Base-by-base conservation (phyloP, 53 echinoderm and acorn worm genomes). In the Apostichopus leukothele region DNA sequence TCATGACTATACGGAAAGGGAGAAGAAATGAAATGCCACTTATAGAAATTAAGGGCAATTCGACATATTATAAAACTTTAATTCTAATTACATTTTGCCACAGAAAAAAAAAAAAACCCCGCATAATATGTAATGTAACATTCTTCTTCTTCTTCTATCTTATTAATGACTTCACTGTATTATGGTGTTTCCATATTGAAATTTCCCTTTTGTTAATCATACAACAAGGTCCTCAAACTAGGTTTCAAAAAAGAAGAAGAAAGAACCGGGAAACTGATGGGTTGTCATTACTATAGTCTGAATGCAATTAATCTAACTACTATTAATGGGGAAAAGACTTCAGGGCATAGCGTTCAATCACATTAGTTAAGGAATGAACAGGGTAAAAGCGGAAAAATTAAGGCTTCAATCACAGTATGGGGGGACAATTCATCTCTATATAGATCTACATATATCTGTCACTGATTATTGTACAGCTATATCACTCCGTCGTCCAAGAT, bases 1-100 rank as follows among this genome's bases (percentile, higher is more conserved):
- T 87, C 88, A 87, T 74, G 75, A 87, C 88, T 87, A 75, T 18
- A 53, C n/a, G n/a, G 23, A 25, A 26, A 18, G 67, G 1, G 63
- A 18, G 18, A 11, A 67, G 67, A 61, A 50, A 60, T 21, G 3
- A 61, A 50, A 77, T 77, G 77, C 1, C 57, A 57, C 57, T 57
- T 57, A 74, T 16, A 74, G 25, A 19, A 74, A 74, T 74, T 74
- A 74, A 74, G 57, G 57, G 57, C 57, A 57, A 57, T 57, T 5
- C 57, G 10, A 57, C 57, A 57, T 57, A 57, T 57, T 57, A 57
- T 57, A 10, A 57, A 57, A 57, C 57, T 9, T 10, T 57, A 57
- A 8, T 5, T 57, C 57, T 57, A 57, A 57, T 57, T 57, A 57
- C 57, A 57, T 57, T 57, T 57, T 57, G 57, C 57, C 57, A 57